Percentiles rank a stretch among this genome's conserved stretches.
Conservation (phyloP, 2,113 vertebrate genomes). For the Xiphophorus maculatus region DNA sequence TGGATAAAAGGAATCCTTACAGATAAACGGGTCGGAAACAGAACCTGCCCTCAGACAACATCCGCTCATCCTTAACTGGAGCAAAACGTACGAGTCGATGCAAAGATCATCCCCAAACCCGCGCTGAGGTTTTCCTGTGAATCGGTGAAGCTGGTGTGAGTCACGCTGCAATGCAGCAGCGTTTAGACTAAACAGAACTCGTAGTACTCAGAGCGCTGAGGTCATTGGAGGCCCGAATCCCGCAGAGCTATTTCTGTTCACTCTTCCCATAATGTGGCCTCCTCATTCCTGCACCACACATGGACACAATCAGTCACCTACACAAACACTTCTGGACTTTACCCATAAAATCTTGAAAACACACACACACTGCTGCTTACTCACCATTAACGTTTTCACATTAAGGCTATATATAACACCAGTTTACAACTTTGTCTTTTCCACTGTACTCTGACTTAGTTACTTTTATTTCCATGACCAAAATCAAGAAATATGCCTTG, state of each 20-base stretch:
- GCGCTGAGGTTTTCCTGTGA: conserved; percentile 5
- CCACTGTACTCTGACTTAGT: not conserved
- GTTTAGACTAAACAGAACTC: conserved; percentile 50
- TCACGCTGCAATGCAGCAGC: conserved; percentile 31
- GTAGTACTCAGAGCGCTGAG: conserved; percentile 21
- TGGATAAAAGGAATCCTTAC: not conserved
- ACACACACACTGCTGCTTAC: not conserved
- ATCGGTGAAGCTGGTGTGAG: conserved; percentile 34
- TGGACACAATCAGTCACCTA: not conserved
- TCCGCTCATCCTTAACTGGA: conserved; percentile 6
- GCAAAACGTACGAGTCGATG: not conserved
- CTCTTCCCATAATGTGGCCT: conserved; percentile 16
- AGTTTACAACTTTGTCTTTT: not conserved
- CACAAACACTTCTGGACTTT: not conserved
- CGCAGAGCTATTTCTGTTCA: conserved; percentile 12
- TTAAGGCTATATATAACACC: not conserved
- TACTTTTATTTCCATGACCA: not conserved
- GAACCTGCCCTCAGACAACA: conserved; percentile 3
- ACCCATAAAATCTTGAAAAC: not conserved
- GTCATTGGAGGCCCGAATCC: conserved; percentile 28
- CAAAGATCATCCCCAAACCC: conserved; percentile 42
- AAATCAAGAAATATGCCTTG: not conserved
- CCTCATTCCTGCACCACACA: conserved; percentile 17
- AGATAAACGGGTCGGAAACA: conserved; percentile 32
- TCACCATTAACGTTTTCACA: not conserved